phyloP scores from a whole-genome alignment of 2,888 invertebrate species.

The Tetragonula carbonaria region DNA sequence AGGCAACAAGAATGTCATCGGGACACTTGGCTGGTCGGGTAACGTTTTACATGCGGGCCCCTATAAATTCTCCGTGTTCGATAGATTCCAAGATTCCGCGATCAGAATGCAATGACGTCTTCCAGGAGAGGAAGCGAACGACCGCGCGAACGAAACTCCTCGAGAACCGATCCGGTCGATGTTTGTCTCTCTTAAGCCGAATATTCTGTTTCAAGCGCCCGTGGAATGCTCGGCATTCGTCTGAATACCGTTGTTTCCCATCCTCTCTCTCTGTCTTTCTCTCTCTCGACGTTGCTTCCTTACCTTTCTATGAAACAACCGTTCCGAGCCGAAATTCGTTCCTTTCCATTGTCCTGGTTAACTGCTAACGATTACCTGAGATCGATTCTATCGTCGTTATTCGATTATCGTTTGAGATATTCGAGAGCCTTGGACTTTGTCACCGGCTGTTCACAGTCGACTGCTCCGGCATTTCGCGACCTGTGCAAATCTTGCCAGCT shows the following conservation, averaged over 20 bases:
- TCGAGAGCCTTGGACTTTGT: background rate
- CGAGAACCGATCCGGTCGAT: constrained; percentile 43
- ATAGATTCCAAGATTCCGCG: constrained; percentile 31
- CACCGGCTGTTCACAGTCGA: background rate
- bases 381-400: constrained; percentile 47
- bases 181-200: constrained; percentile 30
- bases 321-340: constrained; percentile 10
- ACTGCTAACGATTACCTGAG: constrained; percentile 47
- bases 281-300: background rate
- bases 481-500: too few species aligned
- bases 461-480: too few species aligned
- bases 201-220: constrained; percentile 43
- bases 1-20: background rate
- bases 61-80: constrained; percentile 35
- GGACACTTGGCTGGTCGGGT: background rate
- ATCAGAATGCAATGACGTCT: constrained; percentile 50
- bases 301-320: background rate
- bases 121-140: constrained; percentile 26
- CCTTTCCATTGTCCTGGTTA: constrained; percentile 26
- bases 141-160: constrained; percentile 18
- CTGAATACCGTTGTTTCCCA: constrained; percentile 24
- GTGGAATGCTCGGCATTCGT: constrained; percentile 53
- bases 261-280: constrained; percentile 1
- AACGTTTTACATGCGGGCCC: constrained; percentile 21
- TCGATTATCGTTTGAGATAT: background rate